These are phyloP conservation scores for Metalampra italica DNA, from an alignment of 2,888 invertebrate species.

Conservation along the genomic window DNA sequence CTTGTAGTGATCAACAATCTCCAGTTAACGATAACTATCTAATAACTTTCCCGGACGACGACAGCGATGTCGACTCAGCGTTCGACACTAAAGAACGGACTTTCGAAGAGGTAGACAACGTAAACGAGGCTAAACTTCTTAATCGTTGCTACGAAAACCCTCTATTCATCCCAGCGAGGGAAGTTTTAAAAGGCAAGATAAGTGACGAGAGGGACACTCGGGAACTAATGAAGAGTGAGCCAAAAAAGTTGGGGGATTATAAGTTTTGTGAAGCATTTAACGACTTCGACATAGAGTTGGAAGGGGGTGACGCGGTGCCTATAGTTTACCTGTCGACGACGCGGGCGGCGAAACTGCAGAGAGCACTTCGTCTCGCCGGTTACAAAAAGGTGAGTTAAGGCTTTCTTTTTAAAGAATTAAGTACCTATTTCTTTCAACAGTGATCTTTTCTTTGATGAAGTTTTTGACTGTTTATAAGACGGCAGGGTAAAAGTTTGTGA, in stretches of 20 bases:
- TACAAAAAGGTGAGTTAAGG: slow-evolving; percentile 74
- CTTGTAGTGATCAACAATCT: slow-evolving; percentile 34
- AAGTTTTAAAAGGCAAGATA: slow-evolving; percentile 60
- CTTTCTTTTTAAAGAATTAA: slow-evolving; percentile 9
- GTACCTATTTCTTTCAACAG: slow-evolving; percentile 9
- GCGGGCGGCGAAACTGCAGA: slow-evolving; percentile 72
- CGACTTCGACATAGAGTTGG: slow-evolving; percentile 69
- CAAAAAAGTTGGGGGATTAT: slow-evolving; percentile 63
- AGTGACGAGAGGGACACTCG: slow-evolving; percentile 47
- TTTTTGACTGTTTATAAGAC: slow-evolving; percentile 7
- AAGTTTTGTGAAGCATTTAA: slow-evolving; percentile 68
- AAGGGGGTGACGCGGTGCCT: slow-evolving; percentile 58
- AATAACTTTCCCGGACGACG: slow-evolving; percentile 53
- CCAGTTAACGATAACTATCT: slow-evolving; percentile 47
- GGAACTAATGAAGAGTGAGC: slow-evolving; percentile 60
- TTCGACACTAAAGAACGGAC: slow-evolving; percentile 31
- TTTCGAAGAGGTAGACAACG: slow-evolving; percentile 23
- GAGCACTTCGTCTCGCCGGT: slow-evolving; percentile 76
- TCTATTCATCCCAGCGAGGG: slow-evolving; percentile 51
- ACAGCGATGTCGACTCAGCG: slow-evolving; percentile 38
- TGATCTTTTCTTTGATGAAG: not conserved
- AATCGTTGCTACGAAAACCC: slow-evolving; percentile 59
- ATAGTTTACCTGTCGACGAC: slow-evolving; percentile 72
- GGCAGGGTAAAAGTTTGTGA: slow-evolving; percentile 11
- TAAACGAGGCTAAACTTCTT: slow-evolving; percentile 38